Conservation (phyloP, 2,888 invertebrate genomes). For the Tetragonisca angustula region DNA sequence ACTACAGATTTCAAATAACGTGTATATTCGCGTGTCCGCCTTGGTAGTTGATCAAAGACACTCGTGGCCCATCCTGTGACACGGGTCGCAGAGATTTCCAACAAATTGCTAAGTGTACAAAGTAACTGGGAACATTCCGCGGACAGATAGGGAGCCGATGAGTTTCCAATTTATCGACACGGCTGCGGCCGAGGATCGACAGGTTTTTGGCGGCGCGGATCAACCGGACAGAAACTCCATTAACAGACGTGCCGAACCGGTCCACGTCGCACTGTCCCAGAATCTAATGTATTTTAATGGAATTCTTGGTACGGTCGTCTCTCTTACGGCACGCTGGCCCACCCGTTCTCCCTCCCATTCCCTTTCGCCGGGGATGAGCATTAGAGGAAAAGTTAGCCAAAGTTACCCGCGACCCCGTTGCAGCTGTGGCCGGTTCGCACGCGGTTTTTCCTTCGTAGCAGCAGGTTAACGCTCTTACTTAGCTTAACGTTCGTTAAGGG, state of each 20-base stretch:
- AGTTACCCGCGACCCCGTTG: conserved; percentile 67
- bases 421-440: conserved; percentile 72
- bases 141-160: background rate
- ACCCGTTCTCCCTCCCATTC: conserved; percentile 45
- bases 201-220: conserved; percentile 31
- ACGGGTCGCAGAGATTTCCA: background rate
- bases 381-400: conserved; percentile 72
- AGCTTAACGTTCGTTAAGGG: conserved; percentile 71
- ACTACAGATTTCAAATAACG: background rate
- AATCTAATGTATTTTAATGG: conserved; percentile 75
- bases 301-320: conserved; percentile 70
- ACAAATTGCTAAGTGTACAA: background rate
- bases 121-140: background rate
- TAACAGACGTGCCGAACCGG: conserved; percentile 62
- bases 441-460: conserved; percentile 74
- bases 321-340: conserved; percentile 59
- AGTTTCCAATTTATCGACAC: background rate
- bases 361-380: conserved; percentile 61
- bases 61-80: no score
- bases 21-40: background rate
- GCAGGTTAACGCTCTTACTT: conserved; percentile 76
- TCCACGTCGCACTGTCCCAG: conserved; percentile 48
- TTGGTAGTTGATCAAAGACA: background rate
- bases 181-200: background rate
- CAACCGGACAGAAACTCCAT: conserved; percentile 54